Conservation (phyloP, 2,797 vertebrate genomes). For the Odontamblyopus rebecca region DNA sequence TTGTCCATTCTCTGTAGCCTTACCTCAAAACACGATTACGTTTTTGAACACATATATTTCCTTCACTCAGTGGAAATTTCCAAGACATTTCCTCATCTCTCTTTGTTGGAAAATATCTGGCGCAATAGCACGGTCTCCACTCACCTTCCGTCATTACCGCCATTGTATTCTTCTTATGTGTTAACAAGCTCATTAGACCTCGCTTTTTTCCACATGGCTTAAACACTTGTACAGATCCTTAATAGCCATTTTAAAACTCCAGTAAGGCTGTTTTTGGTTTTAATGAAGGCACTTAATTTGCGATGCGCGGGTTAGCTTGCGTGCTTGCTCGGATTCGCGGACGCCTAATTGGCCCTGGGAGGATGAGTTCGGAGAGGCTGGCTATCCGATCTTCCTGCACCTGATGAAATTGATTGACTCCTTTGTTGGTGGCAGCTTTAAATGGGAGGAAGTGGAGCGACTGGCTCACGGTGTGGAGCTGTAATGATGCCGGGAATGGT, state of each 20-base stretch:
- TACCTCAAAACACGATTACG: neutral
- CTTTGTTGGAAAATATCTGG: neutral
- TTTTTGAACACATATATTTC: neutral
- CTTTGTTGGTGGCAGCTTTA: slow-evolving; percentile 37
- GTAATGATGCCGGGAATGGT: slow-evolving; percentile 1
- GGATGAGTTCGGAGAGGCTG: slow-evolving; percentile 14
- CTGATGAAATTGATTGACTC: slow-evolving; percentile 41
- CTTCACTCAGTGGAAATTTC: neutral
- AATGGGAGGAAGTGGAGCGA: slow-evolving; percentile 34
- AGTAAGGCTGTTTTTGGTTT: neutral
- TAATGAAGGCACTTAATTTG: slow-evolving; percentile 7
- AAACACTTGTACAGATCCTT: neutral
- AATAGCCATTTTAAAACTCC: slow-evolving; percentile 2
- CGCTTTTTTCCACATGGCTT: neutral
- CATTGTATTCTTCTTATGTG: neutral
- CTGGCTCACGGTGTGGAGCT: neutral
- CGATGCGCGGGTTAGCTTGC: neutral
- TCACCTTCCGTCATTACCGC: neutral
- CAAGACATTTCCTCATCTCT: neutral
- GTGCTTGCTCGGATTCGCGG: neutral
- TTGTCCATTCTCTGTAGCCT: neutral
- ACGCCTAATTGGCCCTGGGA: slow-evolving; percentile 4
- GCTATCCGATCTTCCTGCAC: slow-evolving; percentile 33
- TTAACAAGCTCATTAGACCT: slow-evolving; percentile 7
- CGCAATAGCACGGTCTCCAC: neutral